phyloP scores from a whole-genome alignment of 2,888 invertebrate species.

The Micoletzkya japonica region DNA sequence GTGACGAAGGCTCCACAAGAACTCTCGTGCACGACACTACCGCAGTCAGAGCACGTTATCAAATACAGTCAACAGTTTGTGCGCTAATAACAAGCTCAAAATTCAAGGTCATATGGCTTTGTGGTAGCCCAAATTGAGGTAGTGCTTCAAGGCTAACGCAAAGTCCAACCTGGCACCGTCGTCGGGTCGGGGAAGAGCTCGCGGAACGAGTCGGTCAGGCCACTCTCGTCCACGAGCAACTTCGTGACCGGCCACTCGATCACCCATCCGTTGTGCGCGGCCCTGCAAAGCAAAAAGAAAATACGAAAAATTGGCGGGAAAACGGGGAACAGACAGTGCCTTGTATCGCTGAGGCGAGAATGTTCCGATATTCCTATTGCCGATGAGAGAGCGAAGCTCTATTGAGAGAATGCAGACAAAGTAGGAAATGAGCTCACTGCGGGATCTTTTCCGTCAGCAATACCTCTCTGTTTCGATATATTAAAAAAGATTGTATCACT shows the following conservation, averaged over 20 bases:
- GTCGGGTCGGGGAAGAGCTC: background rate
- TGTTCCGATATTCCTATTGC: too few relatives aligned
- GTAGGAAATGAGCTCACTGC: too few relatives aligned
- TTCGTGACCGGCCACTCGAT: slow-evolving; percentile 1
- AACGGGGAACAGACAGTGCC: background rate
- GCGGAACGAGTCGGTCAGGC: background rate
- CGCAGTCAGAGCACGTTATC: too few relatives aligned
- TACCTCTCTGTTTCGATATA: too few relatives aligned
- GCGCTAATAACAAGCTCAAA: too few relatives aligned
- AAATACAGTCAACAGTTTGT: too few relatives aligned
- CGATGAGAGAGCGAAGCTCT: background rate
- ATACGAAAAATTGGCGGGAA: background rate
- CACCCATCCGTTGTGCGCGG: background rate
- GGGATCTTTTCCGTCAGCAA: too few relatives aligned
- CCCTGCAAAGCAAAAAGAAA: background rate
- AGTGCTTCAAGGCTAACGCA: background rate
- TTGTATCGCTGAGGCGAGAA: background rate
- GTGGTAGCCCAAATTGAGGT: too few relatives aligned
- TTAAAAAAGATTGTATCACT: too few relatives aligned
- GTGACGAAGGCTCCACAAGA: too few relatives aligned
- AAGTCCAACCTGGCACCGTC: background rate
- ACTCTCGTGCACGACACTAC: too few relatives aligned
- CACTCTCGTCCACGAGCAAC: background rate
- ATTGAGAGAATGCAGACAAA: background rate
- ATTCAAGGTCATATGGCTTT: too few relatives aligned